Evolutionary conservation across 2,113 vertebrate species (phyloP).

Genomic region (Egretta garzetta): DNA sequence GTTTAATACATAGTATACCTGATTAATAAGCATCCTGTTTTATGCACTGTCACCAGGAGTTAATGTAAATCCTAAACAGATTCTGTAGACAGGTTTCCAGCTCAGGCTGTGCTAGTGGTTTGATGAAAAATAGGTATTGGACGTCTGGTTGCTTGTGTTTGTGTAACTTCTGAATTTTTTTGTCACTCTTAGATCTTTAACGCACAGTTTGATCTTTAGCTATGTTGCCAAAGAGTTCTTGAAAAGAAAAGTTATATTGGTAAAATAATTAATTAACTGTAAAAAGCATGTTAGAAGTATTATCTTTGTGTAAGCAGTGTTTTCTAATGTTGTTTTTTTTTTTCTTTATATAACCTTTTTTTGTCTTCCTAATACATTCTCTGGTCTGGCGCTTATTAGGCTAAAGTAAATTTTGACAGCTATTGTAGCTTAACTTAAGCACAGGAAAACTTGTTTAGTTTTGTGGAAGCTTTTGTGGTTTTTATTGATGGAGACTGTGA

Average conservation of each 20-base stretch:
- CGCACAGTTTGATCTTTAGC: not conserved
- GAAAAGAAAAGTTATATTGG: not conserved
- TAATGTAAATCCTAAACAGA: not conserved
- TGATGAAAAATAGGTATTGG: not conserved
- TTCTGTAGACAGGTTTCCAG: not conserved
- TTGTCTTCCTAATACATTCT: not conserved
- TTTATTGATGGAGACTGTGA: not conserved
- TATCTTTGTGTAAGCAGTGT: not conserved
- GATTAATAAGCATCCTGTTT: not conserved
- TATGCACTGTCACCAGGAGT: not conserved
- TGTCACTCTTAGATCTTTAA: not conserved
- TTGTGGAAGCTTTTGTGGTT: not conserved
- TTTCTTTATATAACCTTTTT: not conserved
- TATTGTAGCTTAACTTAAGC: not conserved
- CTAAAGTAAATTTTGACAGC: not conserved
- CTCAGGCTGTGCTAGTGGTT: not conserved
- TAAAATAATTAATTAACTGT: not conserved
- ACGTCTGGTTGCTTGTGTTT: not conserved
- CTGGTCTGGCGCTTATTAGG: not conserved
- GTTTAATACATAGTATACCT: fast-evolving
- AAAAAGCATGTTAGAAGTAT: not conserved
- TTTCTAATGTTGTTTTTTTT: not conserved
- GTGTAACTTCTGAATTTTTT: not conserved
- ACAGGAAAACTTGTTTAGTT: not conserved
- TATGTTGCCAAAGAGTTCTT: not conserved